Percentiles rank a stretch among this genome's conserved stretches.
These are phyloP conservation scores for Cosmorhoe ocellata DNA, from an alignment of 2,888 invertebrate genomes.

Conservation along the genomic window DNA sequence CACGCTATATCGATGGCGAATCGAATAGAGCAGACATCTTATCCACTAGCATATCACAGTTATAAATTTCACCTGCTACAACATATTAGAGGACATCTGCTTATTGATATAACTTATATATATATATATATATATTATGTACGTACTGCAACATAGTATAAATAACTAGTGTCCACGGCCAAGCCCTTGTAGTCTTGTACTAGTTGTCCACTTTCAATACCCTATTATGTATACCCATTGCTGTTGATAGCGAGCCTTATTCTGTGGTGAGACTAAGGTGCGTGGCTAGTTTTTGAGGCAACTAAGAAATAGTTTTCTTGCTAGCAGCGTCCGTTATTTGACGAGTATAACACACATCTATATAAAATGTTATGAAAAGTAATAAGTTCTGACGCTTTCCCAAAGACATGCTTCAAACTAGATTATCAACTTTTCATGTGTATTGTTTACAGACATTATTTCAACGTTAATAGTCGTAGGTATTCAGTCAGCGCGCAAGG, in stretches of 20 bases:
- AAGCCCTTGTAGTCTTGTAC: conserved; percentile 27
- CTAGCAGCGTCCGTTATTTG: not conserved
- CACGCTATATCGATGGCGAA: not conserved
- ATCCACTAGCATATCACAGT: not conserved
- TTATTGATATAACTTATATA: conserved; percentile 18
- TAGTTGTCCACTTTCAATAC: conserved; percentile 37
- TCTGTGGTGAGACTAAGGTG: conserved; percentile 16
- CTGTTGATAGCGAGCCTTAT: conserved; percentile 23
- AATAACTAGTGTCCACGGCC: conserved; percentile 7
- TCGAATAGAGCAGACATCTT: not conserved
- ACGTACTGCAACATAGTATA: no score
- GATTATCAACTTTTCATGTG: no score
- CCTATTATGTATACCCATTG: conserved; percentile 34
- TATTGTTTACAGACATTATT: no score
- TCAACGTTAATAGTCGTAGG: no score
- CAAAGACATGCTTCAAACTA: no score
- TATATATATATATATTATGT: conserved; percentile 5
- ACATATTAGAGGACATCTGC: conserved; percentile 10
- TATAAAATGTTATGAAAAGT: no score
- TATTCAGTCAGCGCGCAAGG: no score
- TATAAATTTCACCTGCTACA: conserved; percentile 6
- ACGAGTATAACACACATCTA: not conserved
- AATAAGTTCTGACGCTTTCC: no score
- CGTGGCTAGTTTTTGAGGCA: conserved; percentile 29
- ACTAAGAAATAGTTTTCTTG: not conserved